phyloP scores from a whole-genome alignment of 2,113 vertebrate genomes.

The Formicarius rufipectus region DNA sequence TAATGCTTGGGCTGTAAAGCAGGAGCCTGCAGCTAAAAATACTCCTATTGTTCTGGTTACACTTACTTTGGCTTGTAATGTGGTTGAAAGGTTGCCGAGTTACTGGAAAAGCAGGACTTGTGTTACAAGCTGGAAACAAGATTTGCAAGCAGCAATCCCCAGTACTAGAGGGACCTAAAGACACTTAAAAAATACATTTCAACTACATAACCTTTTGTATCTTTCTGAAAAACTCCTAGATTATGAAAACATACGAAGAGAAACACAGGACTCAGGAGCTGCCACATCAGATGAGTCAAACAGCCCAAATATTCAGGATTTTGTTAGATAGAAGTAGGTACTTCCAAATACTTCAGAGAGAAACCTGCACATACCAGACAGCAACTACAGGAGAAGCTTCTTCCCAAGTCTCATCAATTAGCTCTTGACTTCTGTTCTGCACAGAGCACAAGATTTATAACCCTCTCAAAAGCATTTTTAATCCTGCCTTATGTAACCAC shows the following conservation, averaged over 20 bases:
- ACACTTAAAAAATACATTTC: neutral
- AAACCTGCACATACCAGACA: neutral
- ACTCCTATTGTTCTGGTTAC: conserved; percentile 28
- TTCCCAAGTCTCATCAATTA: neutral
- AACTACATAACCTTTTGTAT: neutral
- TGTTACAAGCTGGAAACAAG: neutral
- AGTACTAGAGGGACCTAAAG: neutral
- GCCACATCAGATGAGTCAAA: neutral
- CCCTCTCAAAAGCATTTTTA: conserved; percentile 23
- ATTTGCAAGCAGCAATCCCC: neutral
- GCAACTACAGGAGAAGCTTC: neutral
- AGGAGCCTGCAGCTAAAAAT: conserved; percentile 17
- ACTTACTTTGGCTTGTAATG: neutral
- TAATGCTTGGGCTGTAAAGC: neutral
- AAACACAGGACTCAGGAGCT: neutral
- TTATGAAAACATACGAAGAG: neutral
- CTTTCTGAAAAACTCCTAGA: neutral
- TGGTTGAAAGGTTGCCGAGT: neutral
- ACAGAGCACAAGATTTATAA: neutral
- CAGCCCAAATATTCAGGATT: neutral
- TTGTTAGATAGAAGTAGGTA: neutral
- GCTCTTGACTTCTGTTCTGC: neutral
- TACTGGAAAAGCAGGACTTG: conserved; percentile 23
- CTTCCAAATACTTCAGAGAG: neutral
- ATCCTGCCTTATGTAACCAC: conserved; percentile 32